A percentile compares a stretch with the other conserved stretches of the same genome.
Conservation (phyloP, 2,113 vertebrate genomes). For the Antigone vipio region DNA sequence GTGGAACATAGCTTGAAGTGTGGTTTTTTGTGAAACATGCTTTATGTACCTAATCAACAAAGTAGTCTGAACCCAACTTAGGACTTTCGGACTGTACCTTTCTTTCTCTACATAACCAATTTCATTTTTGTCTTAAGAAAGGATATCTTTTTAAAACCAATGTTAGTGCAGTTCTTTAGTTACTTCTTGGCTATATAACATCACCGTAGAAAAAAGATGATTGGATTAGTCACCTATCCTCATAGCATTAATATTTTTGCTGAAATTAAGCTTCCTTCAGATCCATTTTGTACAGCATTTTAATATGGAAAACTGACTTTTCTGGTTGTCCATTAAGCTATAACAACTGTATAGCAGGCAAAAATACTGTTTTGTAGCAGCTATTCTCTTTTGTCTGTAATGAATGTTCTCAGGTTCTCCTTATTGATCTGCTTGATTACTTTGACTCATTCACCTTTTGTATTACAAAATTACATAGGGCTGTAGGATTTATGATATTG, state of each 20-base stretch:
- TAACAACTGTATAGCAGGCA: neutral
- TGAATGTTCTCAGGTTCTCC: neutral
- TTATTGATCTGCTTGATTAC: neutral
- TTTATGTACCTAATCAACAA: neutral
- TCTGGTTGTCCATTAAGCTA: neutral
- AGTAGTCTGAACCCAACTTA: neutral
- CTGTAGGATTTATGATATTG: neutral
- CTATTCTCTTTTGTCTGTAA: neutral
- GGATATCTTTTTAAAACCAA: neutral
- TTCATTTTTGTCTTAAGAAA: neutral
- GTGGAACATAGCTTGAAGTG: neutral
- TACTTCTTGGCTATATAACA: neutral
- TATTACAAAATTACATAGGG: neutral
- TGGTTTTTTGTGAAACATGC: fast-evolving
- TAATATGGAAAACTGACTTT: neutral
- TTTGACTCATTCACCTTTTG: neutral
- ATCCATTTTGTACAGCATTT: neutral
- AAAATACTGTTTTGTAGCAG: neutral
- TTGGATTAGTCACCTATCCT: neutral
- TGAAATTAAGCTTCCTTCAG: neutral
- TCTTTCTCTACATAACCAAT: neutral
- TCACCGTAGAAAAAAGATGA: neutral
- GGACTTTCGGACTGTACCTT: neutral
- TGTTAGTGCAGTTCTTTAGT: neutral
- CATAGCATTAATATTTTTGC: neutral